Evolutionary conservation across 2,888 invertebrate species (phyloP), one percentile per base, ranked within the genome.

Genomic region (Alcis repandata): DNA sequence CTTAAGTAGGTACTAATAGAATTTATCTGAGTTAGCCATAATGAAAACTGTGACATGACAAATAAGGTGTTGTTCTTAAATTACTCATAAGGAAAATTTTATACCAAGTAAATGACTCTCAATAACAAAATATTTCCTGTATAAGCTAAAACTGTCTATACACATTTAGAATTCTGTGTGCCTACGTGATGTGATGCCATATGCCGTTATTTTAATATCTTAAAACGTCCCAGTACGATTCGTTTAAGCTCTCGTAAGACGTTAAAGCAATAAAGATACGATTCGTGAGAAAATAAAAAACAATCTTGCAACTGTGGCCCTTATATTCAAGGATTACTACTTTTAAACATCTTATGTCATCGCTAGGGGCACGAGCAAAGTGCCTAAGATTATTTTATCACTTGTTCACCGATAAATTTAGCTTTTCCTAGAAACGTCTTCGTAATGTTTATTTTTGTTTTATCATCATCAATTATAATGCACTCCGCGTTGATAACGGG

Each of bases 401-500:
- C 71, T 41, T 67, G 61, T 71, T 84, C 84, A 84, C 61, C 51
- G 67, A 63, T 80, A 78, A 70, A 74, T 75, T 75, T 82, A 83
- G 76, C 69, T 68, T 73, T 77, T 70, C 72, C 36, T 38, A 68
- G 67, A 73, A 77, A 72, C 68, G 71, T 59, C 76, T 76, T 75
- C 71, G 73, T 60, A 62, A 76, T 68, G 64, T 74, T 76, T 79
- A 76, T 79, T 78, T 77, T 76, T 49, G 58, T 56, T 49, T 64
- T 59, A 65, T 65, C 59, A 19, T 11, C 61, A 56, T 57, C 63
- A 61, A 66, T 68, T 66, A 60, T 59, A 48, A 60, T 71, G 59
- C 69, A 66, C 45, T 40, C n/a, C 32, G 48, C 17, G 51, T 41
- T 53, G 57, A 61, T 61, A 61, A 51, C 45, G 48, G 41, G 33